These are phyloP conservation scores for Emberiza fucata DNA, from an alignment of 2,113 vertebrate genomes.

Conservation along the genomic window DNA sequence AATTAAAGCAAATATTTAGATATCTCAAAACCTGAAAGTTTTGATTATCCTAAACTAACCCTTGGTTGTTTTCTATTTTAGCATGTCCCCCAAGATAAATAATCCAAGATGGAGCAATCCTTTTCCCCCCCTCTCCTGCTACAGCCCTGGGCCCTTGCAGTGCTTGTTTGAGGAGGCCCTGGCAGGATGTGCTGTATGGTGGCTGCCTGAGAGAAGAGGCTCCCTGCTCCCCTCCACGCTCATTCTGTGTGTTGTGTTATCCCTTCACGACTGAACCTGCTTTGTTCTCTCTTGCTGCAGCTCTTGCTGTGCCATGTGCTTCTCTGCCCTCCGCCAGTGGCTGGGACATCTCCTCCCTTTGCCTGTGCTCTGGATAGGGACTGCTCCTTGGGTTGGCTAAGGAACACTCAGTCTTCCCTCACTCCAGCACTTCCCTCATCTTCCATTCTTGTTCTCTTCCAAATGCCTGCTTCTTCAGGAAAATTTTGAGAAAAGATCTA, in stretches of 20 bases:
- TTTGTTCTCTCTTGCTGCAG: neutral
- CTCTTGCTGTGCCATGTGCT: neutral
- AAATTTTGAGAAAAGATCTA: neutral
- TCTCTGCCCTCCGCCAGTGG: neutral
- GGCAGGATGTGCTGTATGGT: neutral
- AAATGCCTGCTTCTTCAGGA: neutral
- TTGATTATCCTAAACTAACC: neutral
- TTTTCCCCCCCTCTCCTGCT: neutral
- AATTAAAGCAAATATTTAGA: neutral
- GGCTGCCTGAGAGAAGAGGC: neutral
- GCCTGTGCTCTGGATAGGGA: neutral
- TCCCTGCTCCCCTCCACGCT: accelerated
- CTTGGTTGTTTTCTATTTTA: neutral
- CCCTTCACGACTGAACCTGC: neutral
- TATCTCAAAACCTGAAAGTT: neutral
- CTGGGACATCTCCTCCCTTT: neutral
- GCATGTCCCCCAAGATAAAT: neutral
- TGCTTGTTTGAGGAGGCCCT: neutral
- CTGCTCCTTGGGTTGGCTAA: neutral
- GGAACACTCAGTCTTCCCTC: neutral
- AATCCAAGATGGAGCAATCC: neutral
- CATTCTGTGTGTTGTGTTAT: accelerated
- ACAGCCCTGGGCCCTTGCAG: neutral
- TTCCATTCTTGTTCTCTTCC: neutral
- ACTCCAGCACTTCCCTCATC: neutral